Evolutionary conservation across 2,797 vertebrate genomes (phyloP), one percentile per base, ranked within the genome.

Genomic region (Valencia hispanica): DNA sequence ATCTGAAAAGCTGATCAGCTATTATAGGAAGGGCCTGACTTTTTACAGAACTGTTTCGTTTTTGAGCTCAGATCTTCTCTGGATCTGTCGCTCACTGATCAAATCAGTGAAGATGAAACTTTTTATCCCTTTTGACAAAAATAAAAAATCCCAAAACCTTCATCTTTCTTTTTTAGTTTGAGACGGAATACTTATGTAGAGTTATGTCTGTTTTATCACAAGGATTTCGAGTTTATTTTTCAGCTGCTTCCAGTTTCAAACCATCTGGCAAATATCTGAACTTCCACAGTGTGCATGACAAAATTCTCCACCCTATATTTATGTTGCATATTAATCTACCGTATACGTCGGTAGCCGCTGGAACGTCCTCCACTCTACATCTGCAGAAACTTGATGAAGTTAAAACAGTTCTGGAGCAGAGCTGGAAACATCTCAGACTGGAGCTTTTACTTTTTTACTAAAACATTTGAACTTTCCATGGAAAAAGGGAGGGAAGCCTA

Each of bases 271-370:
- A 68, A 70, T 53, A 39, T 53, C 45, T 69, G 27, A 53, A 36
- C 47, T 3, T 30, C 53, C 10, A 30, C 25, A 18, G 18, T 18
- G 0, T 5, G 45, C 63, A 53, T 45, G 43, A 53, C 17, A 36
- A 69, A 70, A 12, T n/a, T 25, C n/a, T 77, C 7, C 39, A 70
- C 59, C 39, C 76, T 69, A 69, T 1, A 50, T 69, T 81, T 74
- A 81, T 32, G 15, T 30, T 65, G 69, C 45, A 72, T 83, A 73
- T 74, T 75, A 68, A 81, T 79, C 59, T n/a, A 76, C 25, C 20
- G 59, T n/a, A 74, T 14, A 43, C 45, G 45, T 32, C 47, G 25
- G 30, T 73, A 57, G 68, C 41, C 74, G 61, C 69, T 41, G 72
- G 10, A 68, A 61, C 61, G 20, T 57, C 53, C 79, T 8, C 34